Evolutionary conservation across 2,888 invertebrate genomes (phyloP).

Genomic region (Molanna angustata): DNA sequence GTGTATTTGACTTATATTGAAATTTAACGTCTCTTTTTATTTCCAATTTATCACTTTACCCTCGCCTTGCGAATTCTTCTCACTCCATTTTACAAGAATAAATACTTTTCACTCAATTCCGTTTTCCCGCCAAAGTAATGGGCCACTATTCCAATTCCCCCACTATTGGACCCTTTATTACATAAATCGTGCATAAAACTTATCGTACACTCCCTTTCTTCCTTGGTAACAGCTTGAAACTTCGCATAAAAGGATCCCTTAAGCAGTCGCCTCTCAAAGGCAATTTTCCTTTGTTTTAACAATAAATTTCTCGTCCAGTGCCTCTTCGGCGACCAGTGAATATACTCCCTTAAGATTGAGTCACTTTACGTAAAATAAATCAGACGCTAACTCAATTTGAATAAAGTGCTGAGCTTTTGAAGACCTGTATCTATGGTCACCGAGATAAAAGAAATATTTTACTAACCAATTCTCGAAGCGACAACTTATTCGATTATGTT

Average conservation of each 20-base stretch:
- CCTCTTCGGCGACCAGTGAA: too few relatives aligned
- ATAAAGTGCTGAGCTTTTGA: constrained; percentile 31
- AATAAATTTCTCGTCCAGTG: constrained; percentile 3
- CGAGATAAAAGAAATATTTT: too few relatives aligned
- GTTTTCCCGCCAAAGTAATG: constrained; percentile 26
- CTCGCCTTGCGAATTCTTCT: constrained; percentile 18
- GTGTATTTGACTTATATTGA: too few relatives aligned
- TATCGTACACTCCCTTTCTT: constrained; percentile 12
- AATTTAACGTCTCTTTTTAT: constrained; percentile 1
- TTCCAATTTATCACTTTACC: constrained; percentile 9
- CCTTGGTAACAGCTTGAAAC: constrained; percentile 1
- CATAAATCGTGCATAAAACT: constrained; percentile 33
- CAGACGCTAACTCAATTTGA: constrained; percentile 31
- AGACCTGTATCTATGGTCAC: too few relatives aligned
- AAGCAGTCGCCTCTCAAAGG: constrained; percentile 13
- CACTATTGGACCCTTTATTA: constrained; percentile 26
- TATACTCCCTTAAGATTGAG: too few relatives aligned
- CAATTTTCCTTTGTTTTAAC: constrained; percentile 30
- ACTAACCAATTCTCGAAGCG: too few relatives aligned
- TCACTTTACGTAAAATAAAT: constrained; percentile 30
- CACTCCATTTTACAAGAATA: constrained; percentile 32
- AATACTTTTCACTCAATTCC: constrained; percentile 32
- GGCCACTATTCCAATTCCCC: constrained; percentile 16
- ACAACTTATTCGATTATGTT: too few relatives aligned
- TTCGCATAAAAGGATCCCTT: constrained; percentile 24